Evolutionary conservation across 2,113 vertebrate species (phyloP).

Genomic region (Empidonax traillii): DNA sequence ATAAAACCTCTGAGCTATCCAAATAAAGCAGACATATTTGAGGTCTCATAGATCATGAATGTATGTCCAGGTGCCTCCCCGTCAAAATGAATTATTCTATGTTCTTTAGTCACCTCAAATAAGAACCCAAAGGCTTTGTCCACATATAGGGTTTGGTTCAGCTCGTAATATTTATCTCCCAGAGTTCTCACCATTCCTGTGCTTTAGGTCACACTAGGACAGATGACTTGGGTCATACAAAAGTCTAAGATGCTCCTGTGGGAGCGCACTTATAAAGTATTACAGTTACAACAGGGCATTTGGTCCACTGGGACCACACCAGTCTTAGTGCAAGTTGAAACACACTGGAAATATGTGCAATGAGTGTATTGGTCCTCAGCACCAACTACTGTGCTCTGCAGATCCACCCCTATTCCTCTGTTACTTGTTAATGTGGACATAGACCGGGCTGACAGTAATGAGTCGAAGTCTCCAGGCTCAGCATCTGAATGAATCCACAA

Average conservation of each 20-base stretch:
- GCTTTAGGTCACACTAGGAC: neutral
- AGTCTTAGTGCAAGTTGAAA: neutral
- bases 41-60: too few species aligned
- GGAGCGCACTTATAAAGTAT: neutral
- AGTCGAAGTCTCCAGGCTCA: neutral
- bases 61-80: too few species aligned
- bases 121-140: neutral
- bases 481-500: neutral
- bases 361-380: neutral
- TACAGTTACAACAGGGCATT: neutral
- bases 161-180: neutral
- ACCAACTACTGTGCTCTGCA: neutral
- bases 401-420: neutral
- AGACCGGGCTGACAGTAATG: neutral
- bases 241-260: neutral
- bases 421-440: neutral
- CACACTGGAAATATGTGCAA: fast-evolving
- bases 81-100: neutral
- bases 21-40: too few species aligned
- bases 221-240: neutral
- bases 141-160: neutral
- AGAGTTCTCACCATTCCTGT: neutral
- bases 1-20: too few species aligned
- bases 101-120: neutral
- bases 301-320: fast-evolving